Conservation (phyloP, 2,113 vertebrate species). For the Halcyon senegalensis region DNA sequence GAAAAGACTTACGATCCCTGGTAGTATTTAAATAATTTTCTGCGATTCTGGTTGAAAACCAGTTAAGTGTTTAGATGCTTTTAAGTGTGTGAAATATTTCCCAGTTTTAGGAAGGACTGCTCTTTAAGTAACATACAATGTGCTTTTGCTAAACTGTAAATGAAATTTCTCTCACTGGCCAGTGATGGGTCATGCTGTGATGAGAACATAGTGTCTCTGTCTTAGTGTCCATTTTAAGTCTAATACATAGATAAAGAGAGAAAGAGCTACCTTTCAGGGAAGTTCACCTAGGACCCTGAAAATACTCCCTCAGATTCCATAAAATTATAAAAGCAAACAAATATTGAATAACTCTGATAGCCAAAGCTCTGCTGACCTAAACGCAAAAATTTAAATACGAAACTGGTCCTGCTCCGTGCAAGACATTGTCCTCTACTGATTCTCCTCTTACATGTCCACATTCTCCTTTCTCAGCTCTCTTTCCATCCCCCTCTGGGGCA, state of each 20-base stretch:
- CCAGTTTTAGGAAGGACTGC: background rate
- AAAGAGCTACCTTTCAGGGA: background rate
- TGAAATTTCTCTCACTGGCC: background rate
- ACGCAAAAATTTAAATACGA: background rate
- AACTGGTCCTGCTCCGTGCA: background rate
- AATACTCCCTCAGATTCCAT: background rate
- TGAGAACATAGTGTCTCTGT: background rate
- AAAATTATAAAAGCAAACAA: background rate
- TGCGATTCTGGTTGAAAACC: background rate
- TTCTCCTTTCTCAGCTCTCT: background rate
- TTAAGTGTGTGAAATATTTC: background rate
- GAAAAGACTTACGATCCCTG: background rate
- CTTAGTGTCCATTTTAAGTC: background rate
- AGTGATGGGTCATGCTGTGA: background rate
- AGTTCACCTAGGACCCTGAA: background rate
- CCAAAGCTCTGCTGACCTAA: background rate
- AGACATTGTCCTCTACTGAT: background rate
- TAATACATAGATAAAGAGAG: background rate
- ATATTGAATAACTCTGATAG: background rate
- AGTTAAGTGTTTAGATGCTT: background rate
- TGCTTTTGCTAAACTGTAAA: background rate
- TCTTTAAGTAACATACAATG: background rate
- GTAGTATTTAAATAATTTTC: background rate
- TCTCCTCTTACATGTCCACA: background rate
- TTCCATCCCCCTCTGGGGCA: background rate